phyloP scores from a whole-genome alignment of 2,888 invertebrate genomes.

The Brachynemurus nebulosus region DNA sequence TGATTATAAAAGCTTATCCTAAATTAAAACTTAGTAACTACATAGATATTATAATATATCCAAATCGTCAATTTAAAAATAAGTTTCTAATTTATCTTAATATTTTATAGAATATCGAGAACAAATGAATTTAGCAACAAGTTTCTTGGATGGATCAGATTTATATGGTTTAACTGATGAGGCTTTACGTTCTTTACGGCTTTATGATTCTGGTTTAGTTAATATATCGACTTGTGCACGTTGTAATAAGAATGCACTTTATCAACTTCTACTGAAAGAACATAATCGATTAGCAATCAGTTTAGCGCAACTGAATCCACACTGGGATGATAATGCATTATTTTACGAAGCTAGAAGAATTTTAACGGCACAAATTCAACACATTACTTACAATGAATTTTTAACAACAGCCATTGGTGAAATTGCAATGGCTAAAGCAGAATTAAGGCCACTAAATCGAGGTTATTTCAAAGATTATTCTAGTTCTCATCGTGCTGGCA shows the following conservation, averaged over 20 bases:
- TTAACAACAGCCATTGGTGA: conserved; percentile 63
- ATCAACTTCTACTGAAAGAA: conserved; percentile 56
- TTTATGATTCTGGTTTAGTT: conserved; percentile 57
- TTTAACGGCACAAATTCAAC: conserved; percentile 66
- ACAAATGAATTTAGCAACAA: conserved; percentile 74
- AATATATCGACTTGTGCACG: conserved; percentile 50
- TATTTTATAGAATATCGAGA: conserved; percentile 47
- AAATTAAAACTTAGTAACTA: no score
- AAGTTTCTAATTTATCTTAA: no score
- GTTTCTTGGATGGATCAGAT: conserved; percentile 71
- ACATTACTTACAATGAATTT: conserved; percentile 73
- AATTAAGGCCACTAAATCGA: conserved; percentile 44
- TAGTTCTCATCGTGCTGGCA: conserved; percentile 62
- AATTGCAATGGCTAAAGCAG: conserved; percentile 48
- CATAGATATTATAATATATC: no score
- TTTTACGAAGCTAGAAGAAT: conserved; percentile 64
- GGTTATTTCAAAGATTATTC: conserved; percentile 72
- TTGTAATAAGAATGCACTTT: conserved; percentile 54
- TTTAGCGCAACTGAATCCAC: conserved; percentile 53
- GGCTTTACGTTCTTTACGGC: conserved; percentile 51
- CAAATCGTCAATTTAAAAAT: no score
- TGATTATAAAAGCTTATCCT: no score
- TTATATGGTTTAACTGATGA: conserved; percentile 67
- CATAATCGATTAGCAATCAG: conserved; percentile 67
- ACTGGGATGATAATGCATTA: conserved; percentile 65